Evolutionary conservation across 2,113 vertebrate species (phyloP), one percentile per base, ranked within the genome.

Genomic region (Benitochromis conjunctus): DNA sequence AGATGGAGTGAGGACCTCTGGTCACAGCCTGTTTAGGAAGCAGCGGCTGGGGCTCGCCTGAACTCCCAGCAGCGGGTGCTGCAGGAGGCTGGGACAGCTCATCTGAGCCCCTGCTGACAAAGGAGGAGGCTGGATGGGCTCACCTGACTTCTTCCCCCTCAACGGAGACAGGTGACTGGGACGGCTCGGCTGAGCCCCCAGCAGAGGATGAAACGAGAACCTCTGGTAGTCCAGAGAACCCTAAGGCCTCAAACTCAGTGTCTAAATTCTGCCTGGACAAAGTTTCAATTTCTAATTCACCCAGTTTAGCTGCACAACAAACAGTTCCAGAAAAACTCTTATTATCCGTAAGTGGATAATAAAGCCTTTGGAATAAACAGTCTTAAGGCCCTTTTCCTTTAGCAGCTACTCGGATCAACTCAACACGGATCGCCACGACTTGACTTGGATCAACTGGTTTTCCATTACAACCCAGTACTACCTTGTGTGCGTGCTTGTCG

Each of bases 191-290:
- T 58, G 26, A 58, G 56, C 1, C 26, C 26, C 56, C 56, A 31
- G 26, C 14, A 58, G 57, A 58, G 26, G 29, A 58, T 18, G 57
- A 18, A 58, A 58, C 4, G 4, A 58, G 57, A 58, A 58, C 26
- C 57, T 58, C 57, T 0, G 0, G 14, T 14, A 26, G 4, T 31
- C 57, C 26, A 58, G 57, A 31, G 31, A 7, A 58, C 31, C 5
- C 57, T 58, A 58, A 58, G 26, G 57, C 57, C 26, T 58, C 14
- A 58, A 58, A 58, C 57, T 3, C 14, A 58, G 3, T 31, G 26
- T 58, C 14, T 58, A 14, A 58, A 58, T 58, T 58, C 24, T 1
- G 0, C 24, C 6, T 58, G 7, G 24, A 24, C 1, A 58, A 58
- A 58, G 56, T 0, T 58, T 9, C 26, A 58, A 2, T 58, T 58